These are phyloP conservation scores for Glaucopsyche alexis DNA, from an alignment of 2,888 invertebrate species.

Conservation along the genomic window DNA sequence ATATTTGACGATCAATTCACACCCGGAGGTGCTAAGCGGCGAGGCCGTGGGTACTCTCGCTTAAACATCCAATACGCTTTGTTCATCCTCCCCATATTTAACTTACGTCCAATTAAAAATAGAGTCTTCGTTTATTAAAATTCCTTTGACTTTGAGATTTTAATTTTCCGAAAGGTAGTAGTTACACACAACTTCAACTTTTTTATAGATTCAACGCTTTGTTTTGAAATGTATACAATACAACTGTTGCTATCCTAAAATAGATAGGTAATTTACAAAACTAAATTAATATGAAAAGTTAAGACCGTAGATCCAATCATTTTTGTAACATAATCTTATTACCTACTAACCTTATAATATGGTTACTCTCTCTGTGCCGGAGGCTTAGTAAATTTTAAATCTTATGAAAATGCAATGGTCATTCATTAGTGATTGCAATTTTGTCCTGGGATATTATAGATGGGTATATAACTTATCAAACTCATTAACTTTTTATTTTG, in stretches of 20 bases:
- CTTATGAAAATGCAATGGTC: no score
- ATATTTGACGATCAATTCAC: conserved; percentile 61
- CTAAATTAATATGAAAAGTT: no score
- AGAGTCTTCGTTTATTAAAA: conserved; percentile 13
- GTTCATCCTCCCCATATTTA: conserved; percentile 11
- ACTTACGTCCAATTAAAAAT: conserved; percentile 26
- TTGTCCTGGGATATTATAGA: background rate
- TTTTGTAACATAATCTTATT: no score
- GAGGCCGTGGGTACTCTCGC: conserved; percentile 31
- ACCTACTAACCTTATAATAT: no score
- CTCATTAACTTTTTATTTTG: conserved; percentile 8
- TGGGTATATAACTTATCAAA: background rate
- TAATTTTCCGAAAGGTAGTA: background rate
- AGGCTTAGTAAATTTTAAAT: no score
- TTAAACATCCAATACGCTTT: conserved; percentile 29
- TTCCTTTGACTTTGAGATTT: conserved; percentile 9
- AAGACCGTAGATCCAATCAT: no score
- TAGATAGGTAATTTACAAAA: no score
- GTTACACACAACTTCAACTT: background rate
- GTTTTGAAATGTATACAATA: background rate
- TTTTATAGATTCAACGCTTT: background rate
- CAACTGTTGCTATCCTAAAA: background rate
- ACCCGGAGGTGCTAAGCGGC: conserved; percentile 52
- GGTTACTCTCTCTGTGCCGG: no score
- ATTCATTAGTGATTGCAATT: background rate